Evolutionary conservation across 2,797 vertebrate genomes (phyloP).

Genomic region (Erethizon dorsatum): DNA sequence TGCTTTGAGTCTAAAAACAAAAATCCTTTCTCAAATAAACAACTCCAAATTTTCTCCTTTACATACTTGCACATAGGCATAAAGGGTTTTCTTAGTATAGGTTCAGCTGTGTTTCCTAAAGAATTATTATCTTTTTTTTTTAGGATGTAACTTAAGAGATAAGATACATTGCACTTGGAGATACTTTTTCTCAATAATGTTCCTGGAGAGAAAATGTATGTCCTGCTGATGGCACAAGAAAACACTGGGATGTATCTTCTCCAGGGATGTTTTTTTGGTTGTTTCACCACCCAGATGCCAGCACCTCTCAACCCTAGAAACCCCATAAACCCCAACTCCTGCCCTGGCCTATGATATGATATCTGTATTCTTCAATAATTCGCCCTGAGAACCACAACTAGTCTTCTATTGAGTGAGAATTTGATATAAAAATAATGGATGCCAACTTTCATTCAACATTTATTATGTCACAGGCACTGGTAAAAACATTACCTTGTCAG

Average conservation of each 20-base stretch:
- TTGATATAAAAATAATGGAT: background rate
- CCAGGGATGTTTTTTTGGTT: background rate
- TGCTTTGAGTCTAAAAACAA: slow-evolving; percentile 47
- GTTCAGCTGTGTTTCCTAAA: background rate
- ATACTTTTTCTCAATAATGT: background rate
- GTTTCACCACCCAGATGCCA: background rate
- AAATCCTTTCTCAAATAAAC: slow-evolving; percentile 1
- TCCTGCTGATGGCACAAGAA: background rate
- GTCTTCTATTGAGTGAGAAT: background rate
- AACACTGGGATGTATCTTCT: background rate
- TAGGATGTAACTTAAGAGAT: background rate
- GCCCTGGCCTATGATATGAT: background rate
- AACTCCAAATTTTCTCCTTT: background rate
- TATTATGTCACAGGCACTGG: background rate
- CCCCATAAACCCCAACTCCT: background rate
- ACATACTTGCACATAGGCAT: background rate
- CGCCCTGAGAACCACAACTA: background rate
- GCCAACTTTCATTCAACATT: background rate
- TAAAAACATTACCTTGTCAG: background rate
- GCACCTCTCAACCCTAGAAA: slow-evolving; percentile 10
- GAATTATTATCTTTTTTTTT: background rate
- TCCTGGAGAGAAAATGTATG: background rate
- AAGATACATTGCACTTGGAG: background rate
- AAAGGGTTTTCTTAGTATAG: background rate
- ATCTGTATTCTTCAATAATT: background rate